phyloP scores from a whole-genome alignment of 2,888 invertebrate genomes.

The Idaea straminata region DNA sequence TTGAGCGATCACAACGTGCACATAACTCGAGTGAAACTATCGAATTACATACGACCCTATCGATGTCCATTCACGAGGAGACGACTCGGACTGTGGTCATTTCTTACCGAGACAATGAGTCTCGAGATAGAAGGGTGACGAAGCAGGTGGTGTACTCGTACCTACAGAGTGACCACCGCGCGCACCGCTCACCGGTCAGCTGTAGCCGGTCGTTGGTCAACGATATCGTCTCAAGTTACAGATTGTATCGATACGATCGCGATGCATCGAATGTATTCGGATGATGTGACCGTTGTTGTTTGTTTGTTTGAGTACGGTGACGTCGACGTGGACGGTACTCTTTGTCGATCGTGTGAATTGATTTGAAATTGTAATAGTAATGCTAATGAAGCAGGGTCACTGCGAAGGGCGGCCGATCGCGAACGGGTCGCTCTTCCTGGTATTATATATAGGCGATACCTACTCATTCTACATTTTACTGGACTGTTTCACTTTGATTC shows the following conservation, averaged over 20 bases:
- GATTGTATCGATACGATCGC: conserved; percentile 33
- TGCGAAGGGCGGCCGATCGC: conserved; percentile 47
- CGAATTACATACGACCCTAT: conserved; percentile 65
- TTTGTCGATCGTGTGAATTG: conserved; percentile 64
- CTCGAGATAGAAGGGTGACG: conserved; percentile 32
- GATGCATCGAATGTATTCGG: conserved; percentile 33
- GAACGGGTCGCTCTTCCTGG: conserved; percentile 34
- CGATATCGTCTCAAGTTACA: background rate
- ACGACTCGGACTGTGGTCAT: conserved; percentile 38
- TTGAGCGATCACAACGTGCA: conserved; percentile 69
- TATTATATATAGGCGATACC: conserved; percentile 11
- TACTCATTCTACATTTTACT: background rate
- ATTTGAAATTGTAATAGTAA: conserved; percentile 68
- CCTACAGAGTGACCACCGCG: conserved; percentile 58
- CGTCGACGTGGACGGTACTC: conserved; percentile 44
- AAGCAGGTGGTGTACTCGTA: conserved; percentile 38
- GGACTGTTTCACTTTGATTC: background rate
- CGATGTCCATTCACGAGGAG: conserved; percentile 43
- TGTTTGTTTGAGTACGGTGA: background rate
- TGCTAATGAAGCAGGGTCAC: conserved; percentile 51
- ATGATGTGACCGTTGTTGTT: conserved; percentile 50
- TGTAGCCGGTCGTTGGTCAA: conserved; percentile 34
- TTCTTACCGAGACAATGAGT: conserved; percentile 21
- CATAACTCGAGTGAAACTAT: conserved; percentile 66
- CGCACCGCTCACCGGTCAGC: conserved; percentile 70